Conservation (phyloP, 2,113 vertebrate genomes). For the Crotalus tigris region DNA sequence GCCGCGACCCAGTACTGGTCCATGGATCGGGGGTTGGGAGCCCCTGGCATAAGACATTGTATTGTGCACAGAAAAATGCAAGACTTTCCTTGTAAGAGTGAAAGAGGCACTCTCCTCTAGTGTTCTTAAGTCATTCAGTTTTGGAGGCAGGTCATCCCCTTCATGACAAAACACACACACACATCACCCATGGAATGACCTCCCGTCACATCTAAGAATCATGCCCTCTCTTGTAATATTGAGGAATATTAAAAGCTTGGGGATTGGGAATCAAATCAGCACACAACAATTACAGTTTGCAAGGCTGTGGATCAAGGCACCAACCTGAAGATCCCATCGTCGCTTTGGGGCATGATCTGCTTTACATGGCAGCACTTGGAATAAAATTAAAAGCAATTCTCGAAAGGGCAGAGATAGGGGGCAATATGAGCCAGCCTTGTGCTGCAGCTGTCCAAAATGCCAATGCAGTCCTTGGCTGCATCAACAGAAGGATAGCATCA, state of each 20-base stretch:
- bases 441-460: not conserved
- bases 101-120: not conserved
- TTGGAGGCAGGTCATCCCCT: not conserved
- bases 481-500: not conserved
- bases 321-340: rapidly evolving
- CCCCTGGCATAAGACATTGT: not conserved
- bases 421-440: not conserved
- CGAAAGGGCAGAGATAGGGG: not conserved
- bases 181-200: not conserved
- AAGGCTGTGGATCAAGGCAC: not conserved
- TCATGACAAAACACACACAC: not conserved
- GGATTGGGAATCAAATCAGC: not conserved
- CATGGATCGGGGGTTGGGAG: too few species aligned
- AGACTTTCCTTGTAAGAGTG: not conserved
- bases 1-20: too few species aligned
- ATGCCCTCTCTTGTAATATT: not conserved
- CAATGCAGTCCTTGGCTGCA: not conserved
- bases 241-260: not conserved
- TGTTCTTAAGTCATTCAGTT: not conserved
- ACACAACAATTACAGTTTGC: not conserved
- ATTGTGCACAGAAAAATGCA: not conserved
- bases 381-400: not conserved
- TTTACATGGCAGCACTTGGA: not conserved
- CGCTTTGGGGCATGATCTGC: not conserved
- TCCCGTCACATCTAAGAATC: not conserved